These are phyloP conservation scores for Luperina testacea DNA, from an alignment of 2,888 invertebrate genomes.

Conservation along the genomic window DNA sequence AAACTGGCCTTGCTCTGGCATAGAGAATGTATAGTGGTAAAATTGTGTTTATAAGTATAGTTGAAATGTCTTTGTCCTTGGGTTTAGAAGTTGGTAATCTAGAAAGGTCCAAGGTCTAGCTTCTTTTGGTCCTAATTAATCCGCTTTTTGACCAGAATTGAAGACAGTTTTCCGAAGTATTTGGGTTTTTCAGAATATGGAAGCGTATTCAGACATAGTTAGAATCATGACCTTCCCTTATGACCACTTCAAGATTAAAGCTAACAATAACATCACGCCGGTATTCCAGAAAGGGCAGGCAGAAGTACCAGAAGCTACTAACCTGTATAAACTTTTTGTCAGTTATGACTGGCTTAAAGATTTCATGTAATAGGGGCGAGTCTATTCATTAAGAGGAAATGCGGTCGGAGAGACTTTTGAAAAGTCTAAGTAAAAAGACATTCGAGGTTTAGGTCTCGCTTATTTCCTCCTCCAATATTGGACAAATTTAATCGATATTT, in stretches of 20 bases:
- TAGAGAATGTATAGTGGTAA: slow-evolving; percentile 32
- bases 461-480: too few species aligned
- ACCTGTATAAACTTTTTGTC: not conserved
- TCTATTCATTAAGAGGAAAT: too few species aligned
- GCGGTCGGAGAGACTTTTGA: too few species aligned
- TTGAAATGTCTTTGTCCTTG: slow-evolving; percentile 46
- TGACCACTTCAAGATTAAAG: not conserved
- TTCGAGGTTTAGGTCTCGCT: too few species aligned
- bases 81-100: slow-evolving; percentile 4
- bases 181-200: not conserved
- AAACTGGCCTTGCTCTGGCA: slow-evolving; percentile 44
- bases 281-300: not conserved
- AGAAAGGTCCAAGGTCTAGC: not conserved
- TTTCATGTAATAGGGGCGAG: too few species aligned
- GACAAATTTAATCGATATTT: too few species aligned
- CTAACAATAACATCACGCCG: not conserved
- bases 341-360: too few species aligned
- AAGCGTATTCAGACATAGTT: not conserved
- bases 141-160: too few species aligned
- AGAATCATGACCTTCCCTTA: not conserved
- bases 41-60: slow-evolving; percentile 36
- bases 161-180: not conserved
- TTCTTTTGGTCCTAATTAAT: not conserved
- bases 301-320: not conserved
- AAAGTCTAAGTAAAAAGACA: too few species aligned